phyloP scores from a whole-genome alignment of 2,113 vertebrate species.

The Jaculus jaculus region DNA sequence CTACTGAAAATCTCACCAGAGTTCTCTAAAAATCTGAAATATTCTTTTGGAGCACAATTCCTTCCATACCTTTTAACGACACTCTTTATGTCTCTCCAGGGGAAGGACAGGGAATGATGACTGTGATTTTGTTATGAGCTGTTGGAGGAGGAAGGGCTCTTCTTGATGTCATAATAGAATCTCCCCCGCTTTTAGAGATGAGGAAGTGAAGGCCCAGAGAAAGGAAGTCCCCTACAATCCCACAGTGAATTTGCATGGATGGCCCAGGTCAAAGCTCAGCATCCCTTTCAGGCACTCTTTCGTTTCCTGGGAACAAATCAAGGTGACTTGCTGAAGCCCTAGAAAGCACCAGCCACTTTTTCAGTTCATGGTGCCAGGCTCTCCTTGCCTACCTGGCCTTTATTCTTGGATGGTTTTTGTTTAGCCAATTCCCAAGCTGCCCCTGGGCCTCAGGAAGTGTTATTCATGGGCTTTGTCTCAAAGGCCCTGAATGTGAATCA shows the following conservation, averaged over 20 bases:
- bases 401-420: neutral
- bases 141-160: neutral
- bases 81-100: slow-evolving; percentile 46
- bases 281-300: neutral
- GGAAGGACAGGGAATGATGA: slow-evolving; percentile 32
- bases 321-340: slow-evolving; percentile 44
- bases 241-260: neutral
- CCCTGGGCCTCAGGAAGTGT: slow-evolving; percentile 29
- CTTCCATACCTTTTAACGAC: slow-evolving; percentile 40
- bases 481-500: slow-evolving; percentile 74
- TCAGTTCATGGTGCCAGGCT: neutral
- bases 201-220: neutral
- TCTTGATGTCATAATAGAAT: neutral
- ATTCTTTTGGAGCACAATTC: slow-evolving; percentile 51
- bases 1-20: neutral
- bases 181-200: slow-evolving; percentile 24
- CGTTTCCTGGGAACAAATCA: slow-evolving; percentile 41
- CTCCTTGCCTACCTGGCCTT: slow-evolving; percentile 16
- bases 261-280: neutral
- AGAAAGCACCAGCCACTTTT: neutral
- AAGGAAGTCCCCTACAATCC: neutral
- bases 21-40: slow-evolving; percentile 57
- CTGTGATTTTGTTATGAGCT: slow-evolving; percentile 64
- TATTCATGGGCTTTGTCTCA: neutral
- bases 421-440: neutral